These are phyloP conservation scores for Lochmaea capreae DNA, from an alignment of 2,888 invertebrate genomes.

Conservation along the genomic window DNA sequence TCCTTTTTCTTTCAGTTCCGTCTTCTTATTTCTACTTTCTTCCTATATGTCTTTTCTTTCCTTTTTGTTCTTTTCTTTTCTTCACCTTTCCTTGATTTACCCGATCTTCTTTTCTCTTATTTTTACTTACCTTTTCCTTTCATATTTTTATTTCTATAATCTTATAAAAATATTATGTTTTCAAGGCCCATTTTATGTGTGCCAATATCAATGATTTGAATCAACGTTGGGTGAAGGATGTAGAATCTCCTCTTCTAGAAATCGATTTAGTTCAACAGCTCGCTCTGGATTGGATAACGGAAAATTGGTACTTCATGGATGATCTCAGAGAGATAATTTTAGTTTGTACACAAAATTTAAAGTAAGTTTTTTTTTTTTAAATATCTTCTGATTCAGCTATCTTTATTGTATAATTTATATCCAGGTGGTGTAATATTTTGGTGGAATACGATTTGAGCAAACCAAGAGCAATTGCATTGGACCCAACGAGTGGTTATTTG, in stretches of 20 bases:
- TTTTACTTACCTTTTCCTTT: too few relatives aligned
- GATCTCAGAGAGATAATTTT: constrained; percentile 56
- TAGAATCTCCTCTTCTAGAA: constrained; percentile 73
- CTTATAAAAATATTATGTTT: neutral
- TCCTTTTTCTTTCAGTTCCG: too few relatives aligned
- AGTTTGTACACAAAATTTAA: constrained; percentile 52
- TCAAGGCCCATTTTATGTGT: constrained; percentile 70
- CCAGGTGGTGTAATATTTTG: constrained; percentile 74
- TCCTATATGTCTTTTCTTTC: too few relatives aligned
- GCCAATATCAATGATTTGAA: constrained; percentile 74
- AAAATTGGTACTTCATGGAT: constrained; percentile 86
- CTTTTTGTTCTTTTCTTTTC: too few relatives aligned
- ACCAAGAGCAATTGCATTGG: constrained; percentile 77
- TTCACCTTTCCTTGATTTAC: too few relatives aligned
- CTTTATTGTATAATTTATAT: neutral
- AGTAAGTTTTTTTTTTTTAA: neutral
- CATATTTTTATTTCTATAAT: neutral
- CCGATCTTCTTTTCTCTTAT: too few relatives aligned
- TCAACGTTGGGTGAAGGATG: constrained; percentile 70
- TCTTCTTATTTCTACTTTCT: too few relatives aligned
- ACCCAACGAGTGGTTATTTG: constrained; percentile 80
- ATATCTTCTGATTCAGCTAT: neutral
- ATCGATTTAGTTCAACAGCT: constrained; percentile 77
- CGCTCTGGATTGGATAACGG: constrained; percentile 85
- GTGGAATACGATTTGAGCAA: constrained; percentile 76